Percentiles rank a stretch among this genome's conserved stretches.
These are phyloP conservation scores for Heliconius ethilla DNA, from an alignment of 2,888 invertebrate species.

Conservation along the genomic window DNA sequence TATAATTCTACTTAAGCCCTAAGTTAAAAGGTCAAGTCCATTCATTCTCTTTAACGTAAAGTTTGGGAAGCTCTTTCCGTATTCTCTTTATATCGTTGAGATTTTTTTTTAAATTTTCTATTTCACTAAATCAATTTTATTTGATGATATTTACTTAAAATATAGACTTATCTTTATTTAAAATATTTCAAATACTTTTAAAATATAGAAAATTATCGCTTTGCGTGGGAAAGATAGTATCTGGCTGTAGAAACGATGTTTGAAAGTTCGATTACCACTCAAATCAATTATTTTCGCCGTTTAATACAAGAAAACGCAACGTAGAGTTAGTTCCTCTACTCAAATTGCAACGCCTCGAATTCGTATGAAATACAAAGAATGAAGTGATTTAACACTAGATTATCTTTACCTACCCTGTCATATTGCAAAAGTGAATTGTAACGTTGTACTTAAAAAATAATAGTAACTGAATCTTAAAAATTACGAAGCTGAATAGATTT, in stretches of 20 bases:
- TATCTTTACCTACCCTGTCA: background rate
- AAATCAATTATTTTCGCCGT: background rate
- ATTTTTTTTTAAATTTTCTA: background rate
- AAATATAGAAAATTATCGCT: background rate
- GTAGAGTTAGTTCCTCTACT: background rate
- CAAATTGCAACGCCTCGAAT: background rate
- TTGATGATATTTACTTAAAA: background rate
- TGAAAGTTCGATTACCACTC: background rate
- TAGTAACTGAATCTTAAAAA: background rate
- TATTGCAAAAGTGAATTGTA: background rate
- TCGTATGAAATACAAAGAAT: background rate
- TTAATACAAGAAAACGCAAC: background rate
- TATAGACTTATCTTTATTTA: background rate
- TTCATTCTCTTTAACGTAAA: background rate
- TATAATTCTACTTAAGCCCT: too few species aligned
- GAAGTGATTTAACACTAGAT: background rate
- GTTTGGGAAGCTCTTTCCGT: background rate
- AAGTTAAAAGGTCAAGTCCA: too few species aligned
- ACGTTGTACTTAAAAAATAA: background rate
- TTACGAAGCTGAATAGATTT: background rate
- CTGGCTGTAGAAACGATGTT: background rate
- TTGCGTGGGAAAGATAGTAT: too few species aligned
- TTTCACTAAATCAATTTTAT: background rate
- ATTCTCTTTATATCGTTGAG: background rate
- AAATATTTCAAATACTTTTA: background rate